Conservation (phyloP, 2,797 vertebrate species). For the Cuniculus paca region DNA sequence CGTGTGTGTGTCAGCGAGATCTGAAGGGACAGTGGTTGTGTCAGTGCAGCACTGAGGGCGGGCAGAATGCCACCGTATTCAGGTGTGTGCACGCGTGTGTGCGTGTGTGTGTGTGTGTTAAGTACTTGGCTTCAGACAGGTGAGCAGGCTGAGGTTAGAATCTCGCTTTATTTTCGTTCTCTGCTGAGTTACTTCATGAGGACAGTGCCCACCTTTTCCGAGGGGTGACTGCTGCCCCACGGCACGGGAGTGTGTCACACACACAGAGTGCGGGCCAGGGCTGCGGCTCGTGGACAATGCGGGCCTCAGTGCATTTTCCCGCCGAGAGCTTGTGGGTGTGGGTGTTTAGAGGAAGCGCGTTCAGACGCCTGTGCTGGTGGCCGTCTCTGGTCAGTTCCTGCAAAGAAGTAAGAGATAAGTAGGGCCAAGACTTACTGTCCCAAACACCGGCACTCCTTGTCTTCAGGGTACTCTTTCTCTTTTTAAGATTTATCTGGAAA, state of each 20-base stretch:
- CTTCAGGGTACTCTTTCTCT: not conserved
- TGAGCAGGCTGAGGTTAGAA: not conserved
- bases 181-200: slow-evolving; percentile 2
- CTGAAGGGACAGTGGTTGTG: too few relatives aligned
- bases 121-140: not conserved
- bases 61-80: not conserved
- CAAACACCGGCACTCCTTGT: not conserved
- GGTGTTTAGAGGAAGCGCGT: not conserved
- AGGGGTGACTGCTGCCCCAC: not conserved
- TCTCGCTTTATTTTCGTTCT: slow-evolving; percentile 14
- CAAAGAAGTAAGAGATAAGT: not conserved
- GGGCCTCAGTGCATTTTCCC: not conserved
- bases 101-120: not conserved
- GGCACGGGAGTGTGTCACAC: too few relatives aligned
- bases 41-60: not conserved
- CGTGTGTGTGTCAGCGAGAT: not conserved
- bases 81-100: not conserved
- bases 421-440: too few relatives aligned
- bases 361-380: not conserved
- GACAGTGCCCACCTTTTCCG: not conserved
- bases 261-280: not conserved
- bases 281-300: not conserved
- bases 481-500: slow-evolving; percentile 29
- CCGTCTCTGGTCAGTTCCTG: not conserved
- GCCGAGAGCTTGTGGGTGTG: not conserved